These are phyloP conservation scores for Cheilosia vulpina DNA, from an alignment of 2,888 invertebrate species.

Conservation along the genomic window DNA sequence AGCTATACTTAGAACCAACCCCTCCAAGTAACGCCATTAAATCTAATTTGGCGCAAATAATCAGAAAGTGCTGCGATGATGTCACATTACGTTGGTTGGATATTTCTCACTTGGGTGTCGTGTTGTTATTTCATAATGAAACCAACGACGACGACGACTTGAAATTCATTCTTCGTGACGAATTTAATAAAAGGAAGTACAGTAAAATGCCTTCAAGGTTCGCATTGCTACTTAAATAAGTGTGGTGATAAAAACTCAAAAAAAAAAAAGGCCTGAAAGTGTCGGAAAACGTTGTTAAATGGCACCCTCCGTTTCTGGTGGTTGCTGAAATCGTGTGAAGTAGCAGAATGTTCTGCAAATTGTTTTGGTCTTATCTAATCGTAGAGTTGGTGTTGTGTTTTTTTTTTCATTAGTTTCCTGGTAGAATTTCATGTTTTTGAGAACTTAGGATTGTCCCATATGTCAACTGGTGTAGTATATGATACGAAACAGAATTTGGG, in stretches of 20 bases:
- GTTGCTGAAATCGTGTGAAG: slow-evolving; percentile 45
- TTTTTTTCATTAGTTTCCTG: slow-evolving; percentile 16
- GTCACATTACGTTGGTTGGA: slow-evolving; percentile 38
- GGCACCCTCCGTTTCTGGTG: slow-evolving; percentile 3
- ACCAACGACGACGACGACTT: background rate
- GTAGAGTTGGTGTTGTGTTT: background rate
- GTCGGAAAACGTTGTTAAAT: slow-evolving; percentile 13
- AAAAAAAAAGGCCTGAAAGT: background rate
- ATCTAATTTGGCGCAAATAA: slow-evolving; percentile 45
- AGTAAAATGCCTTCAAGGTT: slow-evolving; percentile 34
- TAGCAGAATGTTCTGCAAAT: slow-evolving; percentile 38
- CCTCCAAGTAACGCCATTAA: slow-evolving; percentile 24
- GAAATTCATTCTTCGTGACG: slow-evolving; percentile 41
- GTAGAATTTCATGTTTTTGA: background rate
- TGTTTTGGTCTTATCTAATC: slow-evolving; percentile 53
- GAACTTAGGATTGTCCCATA: slow-evolving; percentile 5
- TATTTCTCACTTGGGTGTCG: slow-evolving; percentile 27
- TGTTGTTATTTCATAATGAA: slow-evolving; percentile 39
- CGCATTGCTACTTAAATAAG: background rate
- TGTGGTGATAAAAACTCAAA: background rate
- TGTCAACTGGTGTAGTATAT: background rate
- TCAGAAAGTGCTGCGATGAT: slow-evolving; percentile 18
- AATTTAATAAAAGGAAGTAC: slow-evolving; percentile 49
- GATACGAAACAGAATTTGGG: slow-evolving; percentile 10
- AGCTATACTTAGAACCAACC: slow-evolving; percentile 5